phyloP scores from a whole-genome alignment of 1,140 invertebrate genomes.

The Pachyrhynchus sulphureomaculatus region DNA sequence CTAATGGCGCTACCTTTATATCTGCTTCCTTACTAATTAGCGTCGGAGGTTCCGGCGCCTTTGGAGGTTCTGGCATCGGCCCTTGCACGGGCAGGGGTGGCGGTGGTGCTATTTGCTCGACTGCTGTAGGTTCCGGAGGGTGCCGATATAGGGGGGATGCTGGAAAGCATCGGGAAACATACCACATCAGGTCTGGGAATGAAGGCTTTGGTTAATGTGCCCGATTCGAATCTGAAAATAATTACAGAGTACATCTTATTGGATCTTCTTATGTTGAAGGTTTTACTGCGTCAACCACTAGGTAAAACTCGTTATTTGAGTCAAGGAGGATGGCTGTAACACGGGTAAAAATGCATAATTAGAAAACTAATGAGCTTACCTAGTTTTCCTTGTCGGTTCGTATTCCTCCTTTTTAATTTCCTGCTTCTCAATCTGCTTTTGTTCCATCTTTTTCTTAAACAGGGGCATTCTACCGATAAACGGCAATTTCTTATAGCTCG shows the following conservation, averaged over 20 bases:
- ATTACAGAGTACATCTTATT: too few relatives aligned
- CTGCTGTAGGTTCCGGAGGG: constrained; percentile 31
- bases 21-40: constrained; percentile 22
- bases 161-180: constrained; percentile 59
- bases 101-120: constrained; percentile 27
- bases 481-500: constrained; percentile 60
- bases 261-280: too few relatives aligned
- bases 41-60: constrained; percentile 20
- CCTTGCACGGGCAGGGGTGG: constrained; percentile 35
- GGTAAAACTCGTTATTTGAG: too few relatives aligned
- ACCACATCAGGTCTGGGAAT: constrained; percentile 55
- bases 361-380: constrained; percentile 15
- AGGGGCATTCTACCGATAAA: constrained; percentile 70
- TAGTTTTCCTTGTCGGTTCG: constrained; percentile 43
- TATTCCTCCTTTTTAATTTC: constrained; percentile 50
- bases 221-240: constrained; percentile 43
- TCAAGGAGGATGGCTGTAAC: too few relatives aligned
- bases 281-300: too few relatives aligned
- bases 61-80: constrained; percentile 26
- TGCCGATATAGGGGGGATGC: constrained; percentile 51
- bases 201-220: constrained; percentile 47
- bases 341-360: too few relatives aligned
- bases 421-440: constrained; percentile 41
- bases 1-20: too few relatives aligned
- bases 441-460: constrained; percentile 62